Conservation (phyloP, 2,113 vertebrate species). For the Neodontobutis hainanensis region DNA sequence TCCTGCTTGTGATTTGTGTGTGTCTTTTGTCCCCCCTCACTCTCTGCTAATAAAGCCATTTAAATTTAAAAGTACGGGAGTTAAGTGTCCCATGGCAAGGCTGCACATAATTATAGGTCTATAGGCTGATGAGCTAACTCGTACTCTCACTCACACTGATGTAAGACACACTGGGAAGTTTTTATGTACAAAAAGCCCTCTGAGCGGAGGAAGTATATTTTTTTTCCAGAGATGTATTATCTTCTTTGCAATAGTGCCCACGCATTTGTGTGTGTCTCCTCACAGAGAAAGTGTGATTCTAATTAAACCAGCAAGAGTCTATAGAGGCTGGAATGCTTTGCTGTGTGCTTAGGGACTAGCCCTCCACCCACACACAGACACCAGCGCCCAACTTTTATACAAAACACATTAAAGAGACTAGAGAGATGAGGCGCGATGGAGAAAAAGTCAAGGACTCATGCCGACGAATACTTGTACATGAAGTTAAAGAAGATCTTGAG, state of each 20-base stretch:
- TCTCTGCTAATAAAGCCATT: conserved; percentile 54
- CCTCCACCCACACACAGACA: conserved; percentile 24
- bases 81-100: conserved; percentile 45
- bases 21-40: conserved; percentile 1
- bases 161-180: conserved; percentile 28
- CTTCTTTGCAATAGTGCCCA: conserved; percentile 38
- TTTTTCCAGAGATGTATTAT: conserved; percentile 19
- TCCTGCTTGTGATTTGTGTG: conserved; percentile 43
- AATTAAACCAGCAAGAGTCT: conserved; percentile 68
- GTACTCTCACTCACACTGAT: conserved; percentile 7
- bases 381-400: conserved; percentile 33
- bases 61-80: conserved; percentile 48
- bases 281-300: conserved; percentile 27
- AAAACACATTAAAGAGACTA: conserved; percentile 46
- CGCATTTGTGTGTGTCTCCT: conserved; percentile 18
- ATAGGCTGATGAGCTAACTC: conserved; percentile 45
- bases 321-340: conserved; percentile 15
- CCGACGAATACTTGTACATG: conserved; percentile 20
- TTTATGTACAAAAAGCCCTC: conserved; percentile 33
- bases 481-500: conserved; percentile 26
- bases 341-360: conserved; percentile 9
- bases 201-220: conserved; percentile 1
- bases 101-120: conserved; percentile 52
- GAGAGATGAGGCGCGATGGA: conserved; percentile 11
- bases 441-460: background rate